Percentiles rank a stretch among this genome's conserved stretches.
These are phyloP conservation scores for Lepidurus arcticus DNA, from an alignment of 1,140 invertebrate species.

Conservation along the genomic window DNA sequence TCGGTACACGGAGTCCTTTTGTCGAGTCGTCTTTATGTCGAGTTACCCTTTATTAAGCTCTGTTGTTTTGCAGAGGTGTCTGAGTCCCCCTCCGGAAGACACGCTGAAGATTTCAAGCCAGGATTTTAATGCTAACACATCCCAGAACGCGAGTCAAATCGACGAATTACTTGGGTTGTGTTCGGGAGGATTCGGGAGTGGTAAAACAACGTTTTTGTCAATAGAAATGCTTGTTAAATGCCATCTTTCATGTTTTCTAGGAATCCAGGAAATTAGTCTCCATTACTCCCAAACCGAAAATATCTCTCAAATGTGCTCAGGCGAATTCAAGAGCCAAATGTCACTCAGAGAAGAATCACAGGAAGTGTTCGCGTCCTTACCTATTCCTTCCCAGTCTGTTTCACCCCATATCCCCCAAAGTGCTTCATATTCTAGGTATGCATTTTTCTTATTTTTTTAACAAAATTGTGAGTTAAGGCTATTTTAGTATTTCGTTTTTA, in stretches of 20 bases:
- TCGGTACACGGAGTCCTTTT: too few relatives aligned
- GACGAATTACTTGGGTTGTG: slow-evolving; percentile 10
- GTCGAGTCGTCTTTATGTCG: too few relatives aligned
- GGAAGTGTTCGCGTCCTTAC: not conserved
- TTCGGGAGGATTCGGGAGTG: not conserved
- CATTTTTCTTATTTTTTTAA: not conserved
- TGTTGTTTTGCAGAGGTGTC: not conserved
- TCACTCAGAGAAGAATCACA: not conserved
- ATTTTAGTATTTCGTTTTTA: not conserved
- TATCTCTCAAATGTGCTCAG: slow-evolving; percentile 3
- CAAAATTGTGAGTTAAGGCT: not conserved
- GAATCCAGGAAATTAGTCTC: not conserved
- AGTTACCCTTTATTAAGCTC: not conserved
- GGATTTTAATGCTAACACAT: not conserved
- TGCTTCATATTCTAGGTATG: not conserved
- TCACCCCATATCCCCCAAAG: not conserved
- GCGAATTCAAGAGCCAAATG: not conserved
- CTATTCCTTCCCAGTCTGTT: not conserved
- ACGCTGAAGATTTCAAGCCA: not conserved
- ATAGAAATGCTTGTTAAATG: not conserved
- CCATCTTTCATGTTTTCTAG: not conserved
- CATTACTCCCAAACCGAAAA: not conserved
- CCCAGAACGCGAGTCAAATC: not conserved
- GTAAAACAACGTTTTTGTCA: not conserved
- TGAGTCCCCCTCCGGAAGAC: not conserved